These are phyloP conservation scores for Drosophila neutralis DNA, from an alignment of 2,888 invertebrate genomes.

Conservation along the genomic window DNA sequence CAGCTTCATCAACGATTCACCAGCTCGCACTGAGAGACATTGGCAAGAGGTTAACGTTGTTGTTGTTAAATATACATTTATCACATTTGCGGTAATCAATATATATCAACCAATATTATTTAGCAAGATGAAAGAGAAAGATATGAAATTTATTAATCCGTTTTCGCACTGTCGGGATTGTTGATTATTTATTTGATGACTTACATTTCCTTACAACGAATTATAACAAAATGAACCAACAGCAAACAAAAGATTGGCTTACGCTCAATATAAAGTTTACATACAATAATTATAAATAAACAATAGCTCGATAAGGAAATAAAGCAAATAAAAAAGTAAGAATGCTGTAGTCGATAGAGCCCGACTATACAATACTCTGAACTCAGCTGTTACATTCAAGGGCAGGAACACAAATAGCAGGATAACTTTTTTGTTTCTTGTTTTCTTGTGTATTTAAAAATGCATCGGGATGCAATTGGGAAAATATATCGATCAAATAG, in stretches of 20 bases:
- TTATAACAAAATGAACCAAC: not conserved
- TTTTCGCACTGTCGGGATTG: not conserved
- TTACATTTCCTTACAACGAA: not conserved
- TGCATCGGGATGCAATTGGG: not conserved
- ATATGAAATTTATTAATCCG: not conserved
- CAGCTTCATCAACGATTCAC: constrained; percentile 98
- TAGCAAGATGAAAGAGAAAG: not conserved
- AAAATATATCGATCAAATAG: not conserved
- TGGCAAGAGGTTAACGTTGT: not conserved
- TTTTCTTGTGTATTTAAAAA: not conserved
- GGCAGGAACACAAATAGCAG: not conserved
- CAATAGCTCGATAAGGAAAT: not conserved
- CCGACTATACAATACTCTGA: not conserved
- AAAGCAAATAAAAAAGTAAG: not conserved
- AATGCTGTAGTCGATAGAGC: not conserved
- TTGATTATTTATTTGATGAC: not conserved
- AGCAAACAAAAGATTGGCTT: not conserved
- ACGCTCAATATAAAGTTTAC: not conserved
- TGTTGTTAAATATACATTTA: not conserved
- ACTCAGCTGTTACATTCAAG: not conserved
- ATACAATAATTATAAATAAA: not conserved
- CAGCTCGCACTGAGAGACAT: constrained; percentile 91
- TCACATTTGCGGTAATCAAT: not conserved
- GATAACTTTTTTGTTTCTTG: not conserved
- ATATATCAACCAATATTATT: not conserved